Conservation (phyloP, 2,797 vertebrate species). For the Melanotaenia nigrans region DNA sequence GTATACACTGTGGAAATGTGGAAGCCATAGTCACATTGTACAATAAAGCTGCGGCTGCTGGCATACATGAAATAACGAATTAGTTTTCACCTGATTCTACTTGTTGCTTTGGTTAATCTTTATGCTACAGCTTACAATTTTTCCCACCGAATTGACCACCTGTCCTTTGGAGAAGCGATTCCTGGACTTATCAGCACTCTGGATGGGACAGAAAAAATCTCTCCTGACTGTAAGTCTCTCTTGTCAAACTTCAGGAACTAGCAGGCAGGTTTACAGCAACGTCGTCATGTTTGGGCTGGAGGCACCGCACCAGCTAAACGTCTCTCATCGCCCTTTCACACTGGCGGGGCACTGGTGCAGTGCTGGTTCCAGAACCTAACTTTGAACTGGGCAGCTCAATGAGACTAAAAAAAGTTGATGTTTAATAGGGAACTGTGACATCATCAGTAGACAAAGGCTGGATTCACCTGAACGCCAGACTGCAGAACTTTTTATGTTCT, state of each 20-base stretch:
- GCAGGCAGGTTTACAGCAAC: neutral
- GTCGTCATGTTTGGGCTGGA: neutral
- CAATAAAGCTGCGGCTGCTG: neutral
- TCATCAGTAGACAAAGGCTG: no score
- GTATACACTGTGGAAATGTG: neutral
- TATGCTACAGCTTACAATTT: conserved; percentile 92
- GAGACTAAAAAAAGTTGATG: no score
- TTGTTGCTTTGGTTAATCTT: conserved; percentile 2
- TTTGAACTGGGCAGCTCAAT: no score
- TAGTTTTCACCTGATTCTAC: neutral
- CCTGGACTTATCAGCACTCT: conserved; percentile 94
- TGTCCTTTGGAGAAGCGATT: conserved; percentile 95
- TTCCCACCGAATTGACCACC: conserved; percentile 97
- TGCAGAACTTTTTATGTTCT: no score
- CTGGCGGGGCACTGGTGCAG: no score
- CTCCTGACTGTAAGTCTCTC: conserved; percentile 86
- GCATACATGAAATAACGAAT: neutral
- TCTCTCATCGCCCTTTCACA: no score
- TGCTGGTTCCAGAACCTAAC: no score
- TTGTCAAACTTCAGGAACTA: neutral
- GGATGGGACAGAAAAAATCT: conserved; percentile 97
- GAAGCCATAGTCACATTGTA: neutral
- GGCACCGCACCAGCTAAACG: no score
- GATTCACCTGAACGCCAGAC: no score
- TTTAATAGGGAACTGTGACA: no score